phyloP scores from a whole-genome alignment of 1,140 invertebrate genomes.

The Bicyclus anynana region DNA sequence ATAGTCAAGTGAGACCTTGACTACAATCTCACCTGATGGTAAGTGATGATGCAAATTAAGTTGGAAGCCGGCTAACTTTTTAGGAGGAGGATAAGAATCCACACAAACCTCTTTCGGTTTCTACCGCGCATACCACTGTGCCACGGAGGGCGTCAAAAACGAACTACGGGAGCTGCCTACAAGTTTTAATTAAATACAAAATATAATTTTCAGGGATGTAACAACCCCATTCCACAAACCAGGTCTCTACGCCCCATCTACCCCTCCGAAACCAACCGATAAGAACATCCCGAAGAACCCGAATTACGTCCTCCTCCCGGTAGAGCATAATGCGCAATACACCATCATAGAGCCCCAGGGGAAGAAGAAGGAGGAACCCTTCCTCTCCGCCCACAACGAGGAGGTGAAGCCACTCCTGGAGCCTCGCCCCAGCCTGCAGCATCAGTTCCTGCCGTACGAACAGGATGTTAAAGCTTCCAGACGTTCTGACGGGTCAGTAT shows the following conservation, averaged over 20 bases:
- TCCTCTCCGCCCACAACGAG: slow-evolving; percentile 54
- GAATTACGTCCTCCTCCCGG: slow-evolving; percentile 41
- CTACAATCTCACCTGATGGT: too few relatives aligned
- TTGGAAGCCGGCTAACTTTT: too few relatives aligned
- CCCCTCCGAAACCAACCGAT: slow-evolving; percentile 61
- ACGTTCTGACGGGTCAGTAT: slow-evolving; percentile 41
- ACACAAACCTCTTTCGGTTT: too few relatives aligned
- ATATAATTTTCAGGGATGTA: slow-evolving; percentile 58
- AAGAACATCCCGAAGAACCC: slow-evolving; percentile 33
- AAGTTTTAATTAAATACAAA: too few relatives aligned
- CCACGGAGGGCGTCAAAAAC: too few relatives aligned
- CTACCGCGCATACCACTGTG: too few relatives aligned
- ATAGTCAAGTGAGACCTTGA: too few relatives aligned
- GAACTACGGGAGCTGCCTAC: too few relatives aligned
- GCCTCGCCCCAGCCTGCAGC: slow-evolving; percentile 41
- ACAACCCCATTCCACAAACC: slow-evolving; percentile 76
- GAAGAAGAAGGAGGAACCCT: slow-evolving; percentile 41
- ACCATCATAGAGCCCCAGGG: slow-evolving; percentile 52
- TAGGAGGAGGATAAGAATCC: too few relatives aligned
- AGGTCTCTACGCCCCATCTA: slow-evolving; percentile 71
- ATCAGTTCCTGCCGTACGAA: slow-evolving; percentile 48
- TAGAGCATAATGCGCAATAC: slow-evolving; percentile 47
- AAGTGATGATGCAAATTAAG: too few relatives aligned
- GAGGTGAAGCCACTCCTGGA: slow-evolving; percentile 61
- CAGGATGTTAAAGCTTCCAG: slow-evolving; percentile 41